Evolutionary conservation across 2,888 invertebrate genomes (phyloP), one percentile per base, ranked within the genome.

Genomic region (Lithosia quadra): DNA sequence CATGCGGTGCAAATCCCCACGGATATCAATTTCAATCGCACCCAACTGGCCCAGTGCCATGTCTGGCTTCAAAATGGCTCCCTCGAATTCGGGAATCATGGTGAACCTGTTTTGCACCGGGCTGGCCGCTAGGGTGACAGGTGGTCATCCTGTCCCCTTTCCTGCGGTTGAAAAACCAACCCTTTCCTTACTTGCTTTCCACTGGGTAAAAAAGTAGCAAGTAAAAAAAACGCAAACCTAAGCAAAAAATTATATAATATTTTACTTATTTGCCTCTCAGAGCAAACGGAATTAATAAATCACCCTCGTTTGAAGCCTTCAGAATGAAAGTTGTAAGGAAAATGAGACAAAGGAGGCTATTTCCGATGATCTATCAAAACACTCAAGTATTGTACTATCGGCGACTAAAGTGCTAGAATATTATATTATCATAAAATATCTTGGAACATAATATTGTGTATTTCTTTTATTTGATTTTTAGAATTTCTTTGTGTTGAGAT

Each of bases 281-380:
- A 68, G 68, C 69, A 75, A 80, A 79, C 80, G 80, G 84, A 80
- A 84, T 84, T 85, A 84, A 84, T 84, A 85, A 85, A 84, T 84
- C 84, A 85, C 77, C 74, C 77, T 76, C 78, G 77, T 84, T 83
- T 75, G 69, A 73, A 76, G 74, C 76, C 80, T 79, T 74, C 72
- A 67, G 78, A 79, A 83, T 77, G 83, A 81, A 81, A 83, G 78
- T 79, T 81, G 78, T 81, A 81, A 82, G 76, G 76, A 79, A 82
- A 80, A 82, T 80, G 86, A 86, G 84, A 85, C 85, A 85, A 86
- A 84, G 68, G 78, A 74, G 82, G 80, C 80, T 86, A 84, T 86
- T 88, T 86, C 84, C 86, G 85, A 86, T 85, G 85, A 88, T 87
- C 87, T 86, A 88, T 86, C 88, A 88, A 86, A 87, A 85, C 82